phyloP scores from a whole-genome alignment of 2,113 vertebrate species.

The Miniopterus natalensis region DNA sequence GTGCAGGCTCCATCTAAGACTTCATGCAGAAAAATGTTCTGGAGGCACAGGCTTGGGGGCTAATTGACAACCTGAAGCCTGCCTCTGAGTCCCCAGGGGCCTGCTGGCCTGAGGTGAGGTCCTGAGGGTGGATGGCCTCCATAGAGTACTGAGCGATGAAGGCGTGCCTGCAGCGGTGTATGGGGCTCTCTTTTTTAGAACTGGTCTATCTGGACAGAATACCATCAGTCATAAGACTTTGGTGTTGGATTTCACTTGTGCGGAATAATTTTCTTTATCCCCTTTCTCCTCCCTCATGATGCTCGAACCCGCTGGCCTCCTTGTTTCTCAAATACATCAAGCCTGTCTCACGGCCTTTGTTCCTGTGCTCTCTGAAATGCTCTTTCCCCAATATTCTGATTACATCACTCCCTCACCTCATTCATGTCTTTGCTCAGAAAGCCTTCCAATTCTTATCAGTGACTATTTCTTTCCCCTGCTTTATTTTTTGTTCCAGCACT shows the following conservation, averaged over 20 bases:
- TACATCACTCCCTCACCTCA: not conserved
- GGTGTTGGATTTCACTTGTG: not conserved
- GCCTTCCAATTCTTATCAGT: not conserved
- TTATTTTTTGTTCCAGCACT: not conserved
- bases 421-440: not conserved
- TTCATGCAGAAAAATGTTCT: not conserved
- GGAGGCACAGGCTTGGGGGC: not conserved
- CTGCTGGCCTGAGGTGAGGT: not conserved
- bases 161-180: not conserved
- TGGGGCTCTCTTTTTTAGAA: not conserved
- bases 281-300: not conserved
- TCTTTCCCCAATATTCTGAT: not conserved
- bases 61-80: not conserved
- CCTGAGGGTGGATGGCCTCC: not conserved
- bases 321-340: not conserved
- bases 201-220: not conserved
- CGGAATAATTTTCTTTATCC: not conserved
- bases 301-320: not conserved
- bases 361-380: not conserved
- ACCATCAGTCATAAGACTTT: not conserved
- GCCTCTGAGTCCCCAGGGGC: not conserved
- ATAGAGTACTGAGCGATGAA: not conserved
- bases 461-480: not conserved
- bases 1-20: not conserved
- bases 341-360: not conserved